Evolutionary conservation across 2,888 invertebrate species (phyloP).

Genomic region (Lamellibrachia columna): DNA sequence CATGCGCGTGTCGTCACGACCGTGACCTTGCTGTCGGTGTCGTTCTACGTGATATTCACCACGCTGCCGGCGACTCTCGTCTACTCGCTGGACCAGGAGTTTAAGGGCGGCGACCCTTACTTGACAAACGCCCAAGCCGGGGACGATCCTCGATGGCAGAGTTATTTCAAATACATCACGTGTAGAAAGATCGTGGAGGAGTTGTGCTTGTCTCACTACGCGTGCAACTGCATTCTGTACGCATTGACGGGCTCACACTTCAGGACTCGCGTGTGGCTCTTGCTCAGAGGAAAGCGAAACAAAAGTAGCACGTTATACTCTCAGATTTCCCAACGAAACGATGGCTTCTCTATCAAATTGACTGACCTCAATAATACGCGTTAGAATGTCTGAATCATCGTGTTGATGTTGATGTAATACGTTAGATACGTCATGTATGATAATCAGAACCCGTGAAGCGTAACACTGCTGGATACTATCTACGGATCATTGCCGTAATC

Average conservation of each 20-base stretch:
- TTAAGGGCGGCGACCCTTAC: constrained; percentile 48
- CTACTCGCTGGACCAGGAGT: constrained; percentile 52
- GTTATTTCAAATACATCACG: constrained; percentile 45
- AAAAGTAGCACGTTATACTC: not conserved
- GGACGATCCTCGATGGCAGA: constrained; percentile 48
- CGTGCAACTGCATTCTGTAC: constrained; percentile 58
- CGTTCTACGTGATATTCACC: constrained; percentile 64
- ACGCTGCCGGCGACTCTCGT: constrained; percentile 63
- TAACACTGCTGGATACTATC: not conserved
- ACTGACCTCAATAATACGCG: not conserved
- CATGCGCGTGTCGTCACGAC: constrained; percentile 60
- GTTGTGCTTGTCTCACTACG: constrained; percentile 57
- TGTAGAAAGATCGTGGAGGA: constrained; percentile 53
- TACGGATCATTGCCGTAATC: not conserved
- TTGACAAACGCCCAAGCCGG: constrained; percentile 47
- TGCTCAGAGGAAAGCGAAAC: not conserved
- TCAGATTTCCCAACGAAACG: not conserved
- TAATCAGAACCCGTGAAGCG: not conserved
- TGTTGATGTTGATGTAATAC: not conserved
- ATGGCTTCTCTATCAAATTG: not conserved
- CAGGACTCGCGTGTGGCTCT: constrained; percentile 31
- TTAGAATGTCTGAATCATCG: not conserved
- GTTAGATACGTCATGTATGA: not conserved
- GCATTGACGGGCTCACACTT: constrained; percentile 54
- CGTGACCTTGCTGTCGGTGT: constrained; percentile 61